A percentile compares a stretch with the other conserved stretches of the same genome.
These are phyloP conservation scores for Cercocebus atys DNA, from an alignment of 2,113 vertebrate genomes.

Conservation along the genomic window DNA sequence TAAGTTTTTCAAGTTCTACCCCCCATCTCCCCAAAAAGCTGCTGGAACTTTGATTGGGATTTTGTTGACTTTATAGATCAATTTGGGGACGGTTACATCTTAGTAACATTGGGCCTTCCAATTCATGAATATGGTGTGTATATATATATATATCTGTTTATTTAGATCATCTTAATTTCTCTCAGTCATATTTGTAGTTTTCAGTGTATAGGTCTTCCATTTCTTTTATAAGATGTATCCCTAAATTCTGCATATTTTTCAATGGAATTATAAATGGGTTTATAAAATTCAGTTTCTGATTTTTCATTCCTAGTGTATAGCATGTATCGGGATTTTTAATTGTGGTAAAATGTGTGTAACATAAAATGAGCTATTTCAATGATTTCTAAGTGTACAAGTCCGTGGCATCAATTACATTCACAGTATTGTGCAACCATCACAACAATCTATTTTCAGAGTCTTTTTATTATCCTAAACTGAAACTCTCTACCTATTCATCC, in stretches of 20 bases:
- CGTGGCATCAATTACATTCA: background rate
- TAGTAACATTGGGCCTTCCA: background rate
- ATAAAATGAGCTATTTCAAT: background rate
- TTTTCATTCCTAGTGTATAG: background rate
- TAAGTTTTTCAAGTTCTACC: background rate
- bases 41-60: background rate
- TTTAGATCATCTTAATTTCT: background rate
- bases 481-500: background rate
- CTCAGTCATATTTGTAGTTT: background rate
- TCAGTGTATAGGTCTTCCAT: background rate
- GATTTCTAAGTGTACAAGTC: background rate
- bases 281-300: background rate
- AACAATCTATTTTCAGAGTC: background rate
- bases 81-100: background rate
- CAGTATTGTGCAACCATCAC: background rate
- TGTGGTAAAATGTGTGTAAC: background rate
- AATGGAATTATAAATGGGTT: background rate
- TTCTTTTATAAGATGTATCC: background rate
- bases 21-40: background rate
- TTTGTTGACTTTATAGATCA: background rate
- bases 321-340: background rate
- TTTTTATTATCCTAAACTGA: background rate
- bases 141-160: background rate
- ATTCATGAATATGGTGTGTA: background rate
- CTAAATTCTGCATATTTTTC: background rate